These are phyloP conservation scores for Rhipidura dahli DNA, from an alignment of 2,113 vertebrate species.

Conservation along the genomic window DNA sequence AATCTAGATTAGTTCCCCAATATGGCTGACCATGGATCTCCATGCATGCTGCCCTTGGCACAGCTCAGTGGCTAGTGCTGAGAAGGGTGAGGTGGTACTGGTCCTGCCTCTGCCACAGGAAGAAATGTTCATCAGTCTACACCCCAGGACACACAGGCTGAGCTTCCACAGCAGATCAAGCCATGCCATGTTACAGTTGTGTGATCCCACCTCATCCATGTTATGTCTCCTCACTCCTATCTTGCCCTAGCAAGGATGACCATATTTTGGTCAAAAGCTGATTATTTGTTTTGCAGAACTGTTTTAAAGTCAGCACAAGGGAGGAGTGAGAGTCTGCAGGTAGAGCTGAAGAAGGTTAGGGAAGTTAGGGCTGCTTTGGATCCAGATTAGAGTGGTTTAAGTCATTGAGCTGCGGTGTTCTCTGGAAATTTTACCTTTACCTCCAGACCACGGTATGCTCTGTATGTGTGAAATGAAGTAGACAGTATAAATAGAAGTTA, in stretches of 20 bases:
- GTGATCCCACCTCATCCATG: background rate
- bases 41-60: background rate
- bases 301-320: background rate
- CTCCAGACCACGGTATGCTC: background rate
- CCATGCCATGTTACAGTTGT: fast-evolving
- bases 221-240: background rate
- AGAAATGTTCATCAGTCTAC: background rate
- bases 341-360: background rate
- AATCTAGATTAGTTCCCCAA: background rate
- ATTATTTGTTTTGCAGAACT: background rate
- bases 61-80: background rate
- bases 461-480: background rate
- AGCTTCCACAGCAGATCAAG: background rate
- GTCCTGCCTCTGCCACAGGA: background rate
- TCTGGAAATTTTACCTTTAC: background rate
- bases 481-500: background rate
- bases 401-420: background rate
- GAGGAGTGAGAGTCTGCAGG: background rate
- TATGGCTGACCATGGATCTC: background rate
- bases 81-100: background rate
- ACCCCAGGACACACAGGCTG: fast-evolving
- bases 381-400: background rate
- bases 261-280: background rate
- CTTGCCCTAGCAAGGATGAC: background rate
- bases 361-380: background rate